phyloP scores from a whole-genome alignment of 2,113 vertebrate genomes.

The Edolisoma coerulescens region DNA sequence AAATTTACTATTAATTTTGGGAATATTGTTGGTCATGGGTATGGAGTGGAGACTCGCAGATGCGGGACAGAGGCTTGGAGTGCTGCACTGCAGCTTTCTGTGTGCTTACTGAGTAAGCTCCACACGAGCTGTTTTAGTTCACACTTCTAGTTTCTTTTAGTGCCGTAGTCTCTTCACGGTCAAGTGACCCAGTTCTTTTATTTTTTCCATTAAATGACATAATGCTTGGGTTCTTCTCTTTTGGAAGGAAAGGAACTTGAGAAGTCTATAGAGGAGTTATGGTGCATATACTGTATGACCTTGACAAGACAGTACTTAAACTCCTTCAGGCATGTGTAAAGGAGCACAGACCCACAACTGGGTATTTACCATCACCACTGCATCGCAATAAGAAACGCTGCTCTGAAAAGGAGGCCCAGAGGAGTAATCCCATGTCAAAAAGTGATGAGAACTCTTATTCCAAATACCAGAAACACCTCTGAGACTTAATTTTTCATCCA shows the following conservation, averaged over 20 bases:
- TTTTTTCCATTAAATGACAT: background rate
- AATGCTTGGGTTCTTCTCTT: background rate
- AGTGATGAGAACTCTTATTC: constrained; percentile 8
- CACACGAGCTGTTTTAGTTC: background rate
- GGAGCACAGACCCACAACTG: background rate
- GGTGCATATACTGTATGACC: background rate
- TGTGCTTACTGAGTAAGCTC: background rate
- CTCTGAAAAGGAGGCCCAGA: background rate
- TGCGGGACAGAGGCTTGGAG: background rate
- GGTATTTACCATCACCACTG: background rate
- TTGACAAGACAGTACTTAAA: background rate
- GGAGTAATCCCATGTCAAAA: constrained; percentile 19
- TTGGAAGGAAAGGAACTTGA: background rate
- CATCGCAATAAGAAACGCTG: background rate
- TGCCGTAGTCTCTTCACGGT: background rate
- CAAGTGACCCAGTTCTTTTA: background rate
- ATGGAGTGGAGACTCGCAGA: background rate
- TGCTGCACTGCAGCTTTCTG: background rate
- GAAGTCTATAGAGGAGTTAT: background rate
- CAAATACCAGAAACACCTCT: constrained; percentile 24
- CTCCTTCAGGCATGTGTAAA: background rate
- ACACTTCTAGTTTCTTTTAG: background rate
- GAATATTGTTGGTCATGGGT: accelerated
- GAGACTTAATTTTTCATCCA: constrained; percentile 17
- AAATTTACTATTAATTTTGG: background rate